Evolutionary conservation across 2,888 invertebrate species (phyloP).

Genomic region (Abscondita cerata): DNA sequence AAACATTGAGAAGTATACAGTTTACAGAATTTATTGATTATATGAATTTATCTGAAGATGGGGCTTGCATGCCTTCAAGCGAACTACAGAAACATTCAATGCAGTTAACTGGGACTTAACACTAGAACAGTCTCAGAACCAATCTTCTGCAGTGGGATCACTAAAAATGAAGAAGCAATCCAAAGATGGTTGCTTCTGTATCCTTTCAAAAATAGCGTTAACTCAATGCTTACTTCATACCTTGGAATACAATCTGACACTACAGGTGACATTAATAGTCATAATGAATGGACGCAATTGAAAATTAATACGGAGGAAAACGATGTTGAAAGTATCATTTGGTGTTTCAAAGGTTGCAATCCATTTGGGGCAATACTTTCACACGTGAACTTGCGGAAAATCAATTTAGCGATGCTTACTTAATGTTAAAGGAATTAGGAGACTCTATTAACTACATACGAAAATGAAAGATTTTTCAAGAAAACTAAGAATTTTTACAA

Average conservation of each 20-base stretch:
- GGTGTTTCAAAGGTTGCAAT: slow-evolving; percentile 34
- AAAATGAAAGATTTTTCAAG: slow-evolving; percentile 31
- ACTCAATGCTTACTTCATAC: slow-evolving; percentile 13
- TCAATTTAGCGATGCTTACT: slow-evolving; percentile 12
- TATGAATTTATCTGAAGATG: slow-evolving; percentile 25
- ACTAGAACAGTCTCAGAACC: slow-evolving; percentile 45
- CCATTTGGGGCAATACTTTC: slow-evolving; percentile 14
- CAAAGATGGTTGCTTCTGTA: slow-evolving; percentile 41
- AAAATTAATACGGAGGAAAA: slow-evolving; percentile 40
- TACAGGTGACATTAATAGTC: slow-evolving; percentile 24
- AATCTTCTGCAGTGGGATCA: slow-evolving; percentile 45
- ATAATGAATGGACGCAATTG: slow-evolving; percentile 40
- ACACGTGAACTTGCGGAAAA: slow-evolving; percentile 14
- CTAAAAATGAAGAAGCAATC: slow-evolving; percentile 44
- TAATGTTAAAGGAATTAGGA: slow-evolving; percentile 15
- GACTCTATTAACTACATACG: slow-evolving; percentile 26
- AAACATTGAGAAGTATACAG: slow-evolving; percentile 36
- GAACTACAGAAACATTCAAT: slow-evolving; percentile 39
- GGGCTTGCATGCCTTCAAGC: slow-evolving; percentile 42
- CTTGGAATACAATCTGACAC: slow-evolving; percentile 13
- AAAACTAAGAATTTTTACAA: slow-evolving; percentile 10
- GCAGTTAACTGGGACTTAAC: too few species aligned
- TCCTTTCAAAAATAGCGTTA: slow-evolving; percentile 35
- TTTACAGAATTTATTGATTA: slow-evolving; percentile 34
- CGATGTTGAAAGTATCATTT: slow-evolving; percentile 38